phyloP scores from a whole-genome alignment of 2,797 vertebrate genomes.

The Melopsittacus undulatus region DNA sequence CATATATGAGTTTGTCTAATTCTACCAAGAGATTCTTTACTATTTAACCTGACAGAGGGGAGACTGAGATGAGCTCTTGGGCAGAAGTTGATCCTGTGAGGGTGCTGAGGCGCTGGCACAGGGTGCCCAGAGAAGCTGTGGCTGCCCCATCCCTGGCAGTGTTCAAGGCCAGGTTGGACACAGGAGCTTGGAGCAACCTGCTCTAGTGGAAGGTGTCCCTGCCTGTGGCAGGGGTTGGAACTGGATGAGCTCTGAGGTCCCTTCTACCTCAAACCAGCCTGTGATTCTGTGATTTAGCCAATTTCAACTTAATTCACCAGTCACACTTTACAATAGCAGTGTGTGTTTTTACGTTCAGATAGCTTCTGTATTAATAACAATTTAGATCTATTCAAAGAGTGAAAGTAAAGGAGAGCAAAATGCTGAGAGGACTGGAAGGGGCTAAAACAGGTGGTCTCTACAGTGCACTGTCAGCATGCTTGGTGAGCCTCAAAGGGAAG shows the following conservation, averaged over 20 bases:
- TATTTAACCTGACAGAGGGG: neutral
- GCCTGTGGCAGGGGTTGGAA: neutral
- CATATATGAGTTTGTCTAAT: neutral
- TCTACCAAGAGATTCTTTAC: neutral
- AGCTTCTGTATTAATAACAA: neutral
- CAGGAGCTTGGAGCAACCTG: too few species aligned
- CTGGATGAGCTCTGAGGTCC: neutral
- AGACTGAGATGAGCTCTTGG: neutral
- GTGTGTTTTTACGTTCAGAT: neutral
- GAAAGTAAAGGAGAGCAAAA: neutral
- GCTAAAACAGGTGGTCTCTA: neutral
- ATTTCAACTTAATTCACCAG: neutral
- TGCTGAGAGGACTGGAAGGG: neutral
- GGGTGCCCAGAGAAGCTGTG: neutral
- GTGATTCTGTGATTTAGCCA: neutral
- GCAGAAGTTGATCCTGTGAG: neutral
- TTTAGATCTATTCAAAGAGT: neutral
- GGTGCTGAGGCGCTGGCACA: neutral
- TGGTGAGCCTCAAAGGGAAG: neutral
- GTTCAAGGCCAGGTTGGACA: neutral
- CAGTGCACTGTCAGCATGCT: neutral
- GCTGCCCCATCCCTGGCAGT: neutral
- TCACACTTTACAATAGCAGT: neutral
- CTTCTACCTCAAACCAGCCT: neutral
- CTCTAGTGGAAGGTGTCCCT: neutral